Evolutionary conservation across 2,113 vertebrate genomes (phyloP), one percentile per base, ranked within the genome.

Genomic region (Fulmarus glacialis): DNA sequence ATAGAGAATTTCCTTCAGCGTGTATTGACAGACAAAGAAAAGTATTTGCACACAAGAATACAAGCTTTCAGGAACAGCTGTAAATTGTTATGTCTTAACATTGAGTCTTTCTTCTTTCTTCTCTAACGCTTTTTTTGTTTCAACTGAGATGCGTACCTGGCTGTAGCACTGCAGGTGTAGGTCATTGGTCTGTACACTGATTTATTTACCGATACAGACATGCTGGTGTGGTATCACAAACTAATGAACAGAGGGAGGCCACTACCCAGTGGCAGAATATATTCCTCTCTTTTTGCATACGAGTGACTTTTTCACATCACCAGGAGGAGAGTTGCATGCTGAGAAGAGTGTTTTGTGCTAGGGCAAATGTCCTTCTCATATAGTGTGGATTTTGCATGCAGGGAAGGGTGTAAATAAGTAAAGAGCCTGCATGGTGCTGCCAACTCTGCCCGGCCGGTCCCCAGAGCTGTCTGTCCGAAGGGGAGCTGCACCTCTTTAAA

Each of bases 331-430:
- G 20, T 1, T 84, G 68, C 23, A 12, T 21, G 60, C 55, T 6
- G 11, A 84, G 55, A 81, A 45, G 55, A 34, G 38, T 50, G 15
- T 24, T 89, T 38, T 21, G 16, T 29, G 32, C 53, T n/a, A 24
- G 43, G 60, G 50, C 17, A 85, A 64, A 42, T 55, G 21, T 14
- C 17, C 14, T 84, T 83, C 38, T 24, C 29, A 3, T 20, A 1
- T 1, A 11, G 24, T 4, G 22, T 30, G 70, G 60, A 15, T 67
- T 92, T 80, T 81, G 22, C 48, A 42, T 0, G 0, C 38, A 55
- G 36, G 18, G 47, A 83, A 55, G 59, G 22, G 9, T 19, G 30
- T 78, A 55, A 94, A 24, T 47, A 50, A 48, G 24, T 16, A 9
- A 75, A 63, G 59, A 60, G 20, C 3, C 5, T 2, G 18, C 3